Conservation (phyloP, 2,113 vertebrate species). For the Pteruthius melanotis region DNA sequence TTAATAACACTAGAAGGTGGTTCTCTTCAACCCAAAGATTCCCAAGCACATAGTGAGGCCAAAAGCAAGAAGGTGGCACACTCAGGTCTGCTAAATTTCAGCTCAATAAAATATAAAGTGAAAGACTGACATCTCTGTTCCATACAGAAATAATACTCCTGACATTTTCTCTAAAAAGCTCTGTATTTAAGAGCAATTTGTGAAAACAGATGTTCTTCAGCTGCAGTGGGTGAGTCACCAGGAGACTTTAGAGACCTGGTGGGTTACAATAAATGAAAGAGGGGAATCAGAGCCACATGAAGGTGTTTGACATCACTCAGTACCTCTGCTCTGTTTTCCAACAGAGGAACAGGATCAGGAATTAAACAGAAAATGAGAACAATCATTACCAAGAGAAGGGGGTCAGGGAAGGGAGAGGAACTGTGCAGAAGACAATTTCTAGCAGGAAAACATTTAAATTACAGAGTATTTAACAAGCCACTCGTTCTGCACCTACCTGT, state of each 20-base stretch:
- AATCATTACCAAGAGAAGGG: fast-evolving
- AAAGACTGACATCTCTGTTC: not conserved
- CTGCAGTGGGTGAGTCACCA: not conserved
- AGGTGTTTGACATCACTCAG: not conserved
- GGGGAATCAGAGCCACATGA: not conserved
- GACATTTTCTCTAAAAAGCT: not conserved
- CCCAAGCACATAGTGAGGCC: not conserved
- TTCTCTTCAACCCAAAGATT: not conserved
- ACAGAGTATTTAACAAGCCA: not conserved
- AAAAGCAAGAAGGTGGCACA: not conserved
- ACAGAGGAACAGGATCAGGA: not conserved
- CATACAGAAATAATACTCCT: not conserved
- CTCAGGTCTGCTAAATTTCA: not conserved
- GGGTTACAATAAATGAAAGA: not conserved
- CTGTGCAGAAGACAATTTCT: not conserved
- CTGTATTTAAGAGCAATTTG: not conserved
- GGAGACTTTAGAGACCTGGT: not conserved
- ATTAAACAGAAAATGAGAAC: not conserved
- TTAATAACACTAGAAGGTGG: not conserved
- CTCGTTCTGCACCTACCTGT: conserved; percentile 74
- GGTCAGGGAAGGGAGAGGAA: not conserved
- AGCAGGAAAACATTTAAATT: not conserved
- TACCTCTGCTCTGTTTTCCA: not conserved
- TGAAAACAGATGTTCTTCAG: conserved; percentile 1
- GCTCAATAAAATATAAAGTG: not conserved